A percentile compares a stretch with the other conserved stretches of the same genome.
Evolutionary conservation across 2,888 invertebrate species (phyloP).

Genomic region (Bruchidius siliquastri): DNA sequence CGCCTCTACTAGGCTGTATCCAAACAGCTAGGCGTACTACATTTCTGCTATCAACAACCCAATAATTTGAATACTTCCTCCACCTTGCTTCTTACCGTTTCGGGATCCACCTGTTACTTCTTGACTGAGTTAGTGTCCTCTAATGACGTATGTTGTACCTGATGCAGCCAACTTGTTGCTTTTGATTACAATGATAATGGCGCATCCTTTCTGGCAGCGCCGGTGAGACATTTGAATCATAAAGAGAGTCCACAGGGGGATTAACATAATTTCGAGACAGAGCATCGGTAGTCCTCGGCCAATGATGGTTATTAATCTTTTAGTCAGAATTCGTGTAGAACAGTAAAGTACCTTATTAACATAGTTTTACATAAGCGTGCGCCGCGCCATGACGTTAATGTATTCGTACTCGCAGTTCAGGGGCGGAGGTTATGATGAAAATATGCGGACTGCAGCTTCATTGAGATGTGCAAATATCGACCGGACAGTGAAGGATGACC

Average conservation of each 20-base stretch:
- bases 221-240: slow-evolving; percentile 16
- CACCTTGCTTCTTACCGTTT: background rate
- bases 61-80: background rate
- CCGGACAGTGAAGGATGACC: no score
- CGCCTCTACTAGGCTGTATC: no score
- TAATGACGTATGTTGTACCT: background rate
- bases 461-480: no score
- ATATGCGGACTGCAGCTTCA: background rate
- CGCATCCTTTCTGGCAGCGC: slow-evolving; percentile 20
- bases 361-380: slow-evolving; percentile 41
- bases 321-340: slow-evolving; percentile 26
- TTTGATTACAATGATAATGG: slow-evolving; percentile 37
- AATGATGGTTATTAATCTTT: slow-evolving; percentile 26
- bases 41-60: background rate
- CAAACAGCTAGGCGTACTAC: no score
- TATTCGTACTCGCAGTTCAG: slow-evolving; percentile 26
- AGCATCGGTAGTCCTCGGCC: slow-evolving; percentile 18
- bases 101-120: background rate
- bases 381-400: slow-evolving; percentile 32
- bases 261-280: slow-evolving; percentile 26
- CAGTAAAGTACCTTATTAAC: slow-evolving; percentile 34
- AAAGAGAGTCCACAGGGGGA: slow-evolving; percentile 16
- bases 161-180: background rate
- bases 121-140: background rate
- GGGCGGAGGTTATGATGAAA: background rate